Evolutionary conservation across 2,797 vertebrate genomes (phyloP).

Genomic region (Pseudomugil gertrudae): DNA sequence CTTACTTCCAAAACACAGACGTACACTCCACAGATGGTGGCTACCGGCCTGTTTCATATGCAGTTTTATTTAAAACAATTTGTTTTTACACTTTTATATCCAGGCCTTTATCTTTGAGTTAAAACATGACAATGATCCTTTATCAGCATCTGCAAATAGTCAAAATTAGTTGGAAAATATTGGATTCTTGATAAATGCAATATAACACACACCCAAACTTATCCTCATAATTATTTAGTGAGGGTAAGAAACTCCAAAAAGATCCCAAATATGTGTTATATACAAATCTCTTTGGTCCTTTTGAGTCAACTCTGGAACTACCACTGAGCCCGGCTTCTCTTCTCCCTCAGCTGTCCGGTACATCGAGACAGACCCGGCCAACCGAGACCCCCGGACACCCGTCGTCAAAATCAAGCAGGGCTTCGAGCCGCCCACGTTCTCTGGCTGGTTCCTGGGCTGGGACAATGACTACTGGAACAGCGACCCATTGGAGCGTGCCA

Average conservation of each 20-base stretch:
- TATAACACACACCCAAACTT: neutral
- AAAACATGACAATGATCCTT: no score
- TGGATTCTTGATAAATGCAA: neutral
- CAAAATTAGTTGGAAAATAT: neutral
- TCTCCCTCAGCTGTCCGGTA: conserved; percentile 86
- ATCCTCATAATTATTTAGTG: no score
- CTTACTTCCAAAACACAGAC: no score
- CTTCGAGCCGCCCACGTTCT: conserved; percentile 94
- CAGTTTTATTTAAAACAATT: no score
- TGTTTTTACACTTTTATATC: no score
- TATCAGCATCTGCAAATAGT: neutral
- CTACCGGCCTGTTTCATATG: no score
- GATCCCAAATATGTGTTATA: neutral
- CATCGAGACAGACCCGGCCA: conserved; percentile 92
- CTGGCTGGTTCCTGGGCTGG: conserved; percentile 98
- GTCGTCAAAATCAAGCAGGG: conserved; percentile 90
- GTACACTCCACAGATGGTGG: no score
- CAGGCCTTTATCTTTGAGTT: no score
- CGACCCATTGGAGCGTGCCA: conserved; percentile 90
- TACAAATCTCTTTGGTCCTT: neutral
- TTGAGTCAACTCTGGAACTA: neutral
- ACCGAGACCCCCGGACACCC: conserved; percentile 88
- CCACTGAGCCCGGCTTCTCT: neutral
- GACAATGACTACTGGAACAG: conserved; percentile 92
- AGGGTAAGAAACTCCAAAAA: no score